Evolutionary conservation across 2,888 invertebrate species (phyloP), one percentile per base, ranked within the genome.

Genomic region (Alcis repandata): DNA sequence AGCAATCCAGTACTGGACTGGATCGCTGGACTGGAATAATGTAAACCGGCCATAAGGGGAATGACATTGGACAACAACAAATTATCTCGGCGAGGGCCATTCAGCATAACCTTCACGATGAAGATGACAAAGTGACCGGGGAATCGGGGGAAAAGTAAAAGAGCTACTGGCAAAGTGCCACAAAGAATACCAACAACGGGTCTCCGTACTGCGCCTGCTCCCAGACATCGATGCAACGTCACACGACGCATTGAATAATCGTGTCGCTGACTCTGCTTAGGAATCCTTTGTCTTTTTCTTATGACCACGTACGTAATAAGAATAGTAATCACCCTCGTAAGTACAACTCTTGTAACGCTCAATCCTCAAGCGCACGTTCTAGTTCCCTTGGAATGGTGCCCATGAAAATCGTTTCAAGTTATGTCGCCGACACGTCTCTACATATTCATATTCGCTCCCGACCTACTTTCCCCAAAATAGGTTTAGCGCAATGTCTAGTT

Each of bases 401-500:
- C 85, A 83, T 79, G 78, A 77, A 78, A 79, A 75, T 72, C 74
- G 78, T 73, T 72, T 72, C 63, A 68, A 75, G 76, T 78, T 79
- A 27, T 27, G 27, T 27, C 27, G 78, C 76, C 78, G 74, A 70
- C 72, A 68, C 77, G 79, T 80, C 71, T 71, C 70, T 59, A 62
- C 70, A 61, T 58, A 74, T 76, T 75, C 76, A 73, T 73, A 78
- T 75, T 75, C 71, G 78, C 77, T 77, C 77, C 66, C 81, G 85
- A 83, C 89, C 85, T 78, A 88, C 70, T 85, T 89, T 81, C 80
- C 77, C 72, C 73, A 74, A 76, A 79, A 79, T 77, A 71, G 63
- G 64, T 41, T 43, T 59, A 68, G 54, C 53, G 77, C 89, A 91
- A 91, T 91, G 91, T 91, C 91, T 91, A 90, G 90, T 90, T 90